phyloP scores from a whole-genome alignment of 2,888 invertebrate genomes.

The Prenolepis imparis region DNA sequence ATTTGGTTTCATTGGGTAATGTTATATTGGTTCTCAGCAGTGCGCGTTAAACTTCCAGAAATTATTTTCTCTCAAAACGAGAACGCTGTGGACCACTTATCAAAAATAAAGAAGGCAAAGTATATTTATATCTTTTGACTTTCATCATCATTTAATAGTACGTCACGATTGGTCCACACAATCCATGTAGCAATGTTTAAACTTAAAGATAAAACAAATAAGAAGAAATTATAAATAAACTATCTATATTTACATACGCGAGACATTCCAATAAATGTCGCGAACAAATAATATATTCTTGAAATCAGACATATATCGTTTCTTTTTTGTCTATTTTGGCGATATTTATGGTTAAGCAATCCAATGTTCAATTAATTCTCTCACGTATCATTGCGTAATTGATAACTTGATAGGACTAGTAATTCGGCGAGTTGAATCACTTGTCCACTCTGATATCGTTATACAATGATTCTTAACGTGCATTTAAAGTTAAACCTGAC shows the following conservation, averaged over 20 bases:
- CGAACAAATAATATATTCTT: background rate
- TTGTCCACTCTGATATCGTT: background rate
- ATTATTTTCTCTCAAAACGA: background rate
- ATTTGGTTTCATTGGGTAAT: background rate
- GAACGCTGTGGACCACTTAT: background rate
- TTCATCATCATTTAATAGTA: background rate
- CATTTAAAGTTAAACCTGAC: background rate
- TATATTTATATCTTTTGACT: background rate
- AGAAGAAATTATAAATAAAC: background rate
- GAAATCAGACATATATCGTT: background rate
- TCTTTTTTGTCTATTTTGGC: background rate
- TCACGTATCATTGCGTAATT: background rate
- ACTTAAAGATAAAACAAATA: background rate
- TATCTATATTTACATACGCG: background rate
- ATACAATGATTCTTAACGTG: background rate
- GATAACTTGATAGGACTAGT: background rate
- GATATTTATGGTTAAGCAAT: background rate
- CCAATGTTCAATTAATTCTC: background rate
- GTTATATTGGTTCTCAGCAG: background rate
- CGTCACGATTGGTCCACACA: slow-evolving; percentile 1
- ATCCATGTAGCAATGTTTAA: background rate
- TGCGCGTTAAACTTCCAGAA: background rate
- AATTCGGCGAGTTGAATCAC: background rate
- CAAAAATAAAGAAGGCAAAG: background rate
- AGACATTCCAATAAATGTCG: background rate